Conservation (phyloP, 2,888 invertebrate genomes). For the Lepidochitona cinerea region DNA sequence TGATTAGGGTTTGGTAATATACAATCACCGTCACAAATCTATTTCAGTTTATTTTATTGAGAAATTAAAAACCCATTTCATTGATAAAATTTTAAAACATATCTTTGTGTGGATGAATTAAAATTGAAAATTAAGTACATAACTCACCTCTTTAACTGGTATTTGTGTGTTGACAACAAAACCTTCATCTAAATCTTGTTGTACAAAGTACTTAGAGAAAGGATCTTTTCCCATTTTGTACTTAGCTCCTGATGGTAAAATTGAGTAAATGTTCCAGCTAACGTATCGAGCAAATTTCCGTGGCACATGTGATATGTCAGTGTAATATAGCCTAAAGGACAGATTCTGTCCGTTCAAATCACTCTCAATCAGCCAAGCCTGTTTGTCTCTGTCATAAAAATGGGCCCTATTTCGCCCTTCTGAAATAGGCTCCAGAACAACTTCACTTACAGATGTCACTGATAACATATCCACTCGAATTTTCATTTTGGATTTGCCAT, state of each 20-base stretch:
- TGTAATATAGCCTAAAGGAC: slow-evolving; percentile 78
- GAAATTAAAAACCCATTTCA: too few relatives aligned
- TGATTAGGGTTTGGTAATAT: too few relatives aligned
- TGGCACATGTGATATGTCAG: slow-evolving; percentile 77
- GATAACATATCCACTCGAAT: slow-evolving; percentile 82
- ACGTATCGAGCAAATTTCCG: slow-evolving; percentile 79
- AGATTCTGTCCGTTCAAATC: slow-evolving; percentile 84
- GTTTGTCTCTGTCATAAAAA: slow-evolving; percentile 86
- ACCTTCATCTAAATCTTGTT: slow-evolving; percentile 84
- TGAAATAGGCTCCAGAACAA: slow-evolving; percentile 66
- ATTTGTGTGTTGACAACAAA: slow-evolving; percentile 86
- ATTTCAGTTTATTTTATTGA: too few relatives aligned
- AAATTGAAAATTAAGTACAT: too few relatives aligned
- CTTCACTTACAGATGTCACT: slow-evolving; percentile 80
- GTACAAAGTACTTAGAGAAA: slow-evolving; percentile 85
- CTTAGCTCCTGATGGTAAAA: slow-evolving; percentile 73
- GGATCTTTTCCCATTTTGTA: slow-evolving; percentile 81
- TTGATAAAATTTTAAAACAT: too few relatives aligned
- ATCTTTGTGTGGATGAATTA: too few relatives aligned
- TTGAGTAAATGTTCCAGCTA: slow-evolving; percentile 49
- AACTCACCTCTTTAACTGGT: slow-evolving; percentile 79
- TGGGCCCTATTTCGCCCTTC: slow-evolving; percentile 66
- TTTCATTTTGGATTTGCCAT: slow-evolving; percentile 72
- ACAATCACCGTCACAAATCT: too few relatives aligned
- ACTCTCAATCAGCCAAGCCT: slow-evolving; percentile 84